Base-by-base conservation (phyloP, 1,140 invertebrate genomes). In the Lordiphosa mommai region DNA sequence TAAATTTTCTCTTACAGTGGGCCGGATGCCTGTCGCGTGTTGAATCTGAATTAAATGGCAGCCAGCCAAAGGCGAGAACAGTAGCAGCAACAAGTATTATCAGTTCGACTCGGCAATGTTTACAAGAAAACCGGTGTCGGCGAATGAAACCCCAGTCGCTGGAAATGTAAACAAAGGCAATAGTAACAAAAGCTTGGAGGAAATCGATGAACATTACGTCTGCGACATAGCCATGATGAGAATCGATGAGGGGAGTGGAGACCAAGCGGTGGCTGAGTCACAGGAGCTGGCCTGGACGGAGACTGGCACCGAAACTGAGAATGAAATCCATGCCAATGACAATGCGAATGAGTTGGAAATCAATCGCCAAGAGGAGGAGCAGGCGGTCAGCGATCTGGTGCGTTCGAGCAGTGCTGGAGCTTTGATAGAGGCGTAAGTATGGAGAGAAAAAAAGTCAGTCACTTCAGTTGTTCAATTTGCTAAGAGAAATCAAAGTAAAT, bases 161-260 rank as follows among this genome's bases (percentile, higher is more conserved):
- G 50, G 27, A 4, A 49, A 61, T 27, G 32, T 13, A 44, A 40
- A 46, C 34, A 27, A 6, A 29, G 10, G 32, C n/a, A n/a, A n/a
- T 20, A 14, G 36, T 37, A 34, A 58, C 23, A 51, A 36, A 63
- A 50, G 29, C 36, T 10, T n/a, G 9, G 9, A 51, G 48, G 17
- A 74, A 64, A 84, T 84, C 51, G 77, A 86, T 68, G 82, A 86
- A 30, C 70, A 77, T 43, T 86, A 84, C 69, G 69, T 86, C 16
- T 84, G 69, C 30, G 72, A 86, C 51, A 86, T 86, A 36, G 68
- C 76, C 10, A 86, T 76, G 72, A 86, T 86, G 82, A 64, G 65
- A 37, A 82, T 86, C 16, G 82, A 37, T 13, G 82, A 70, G 61
- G 64, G 57, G 43, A 74, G 79, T 16, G 14, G 29, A 51, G 4